These are phyloP conservation scores for Rhagonycha lutea DNA, from an alignment of 2,888 invertebrate genomes.

Conservation along the genomic window DNA sequence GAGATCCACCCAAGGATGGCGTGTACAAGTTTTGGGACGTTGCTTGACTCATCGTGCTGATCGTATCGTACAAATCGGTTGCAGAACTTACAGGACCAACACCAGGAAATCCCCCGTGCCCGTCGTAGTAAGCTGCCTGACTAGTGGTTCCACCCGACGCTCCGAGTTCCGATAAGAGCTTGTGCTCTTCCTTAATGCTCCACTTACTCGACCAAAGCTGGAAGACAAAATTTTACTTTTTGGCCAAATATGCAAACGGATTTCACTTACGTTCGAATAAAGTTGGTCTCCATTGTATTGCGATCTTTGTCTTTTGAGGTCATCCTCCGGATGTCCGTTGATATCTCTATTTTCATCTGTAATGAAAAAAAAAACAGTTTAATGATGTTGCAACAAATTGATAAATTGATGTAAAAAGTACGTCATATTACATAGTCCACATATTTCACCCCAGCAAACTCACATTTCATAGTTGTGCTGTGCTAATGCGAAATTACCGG, in stretches of 20 bases:
- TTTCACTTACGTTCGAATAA: constrained; percentile 79
- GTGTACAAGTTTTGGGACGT: constrained; percentile 76
- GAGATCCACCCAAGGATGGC: constrained; percentile 72
- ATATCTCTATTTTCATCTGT: constrained; percentile 87
- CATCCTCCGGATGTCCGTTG: constrained; percentile 86
- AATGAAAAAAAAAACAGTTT: constrained; percentile 42
- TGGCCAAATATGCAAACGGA: background rate
- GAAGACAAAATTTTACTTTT: constrained; percentile 23
- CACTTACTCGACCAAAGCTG: constrained; percentile 87
- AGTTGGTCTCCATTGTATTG: constrained; percentile 89
- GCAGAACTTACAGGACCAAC: constrained; percentile 56
- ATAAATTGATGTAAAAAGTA: constrained; percentile 15
- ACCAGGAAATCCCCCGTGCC: constrained; percentile 61
- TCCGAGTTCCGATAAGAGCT: constrained; percentile 81
- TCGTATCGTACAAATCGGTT: constrained; percentile 68
- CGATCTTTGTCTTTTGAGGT: constrained; percentile 83
- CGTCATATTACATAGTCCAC: constrained; percentile 34
- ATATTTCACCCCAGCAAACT: constrained; percentile 37
- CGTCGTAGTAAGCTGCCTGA: constrained; percentile 61
- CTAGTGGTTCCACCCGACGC: constrained; percentile 58
- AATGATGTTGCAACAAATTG: constrained; percentile 11
- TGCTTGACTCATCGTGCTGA: constrained; percentile 74
- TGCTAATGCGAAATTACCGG: constrained; percentile 35
- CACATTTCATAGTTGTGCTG: constrained; percentile 37
- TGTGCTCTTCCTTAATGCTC: constrained; percentile 91